Base-by-base conservation (phyloP, 2,888 invertebrate genomes). In the Heliconius cydno region DNA sequence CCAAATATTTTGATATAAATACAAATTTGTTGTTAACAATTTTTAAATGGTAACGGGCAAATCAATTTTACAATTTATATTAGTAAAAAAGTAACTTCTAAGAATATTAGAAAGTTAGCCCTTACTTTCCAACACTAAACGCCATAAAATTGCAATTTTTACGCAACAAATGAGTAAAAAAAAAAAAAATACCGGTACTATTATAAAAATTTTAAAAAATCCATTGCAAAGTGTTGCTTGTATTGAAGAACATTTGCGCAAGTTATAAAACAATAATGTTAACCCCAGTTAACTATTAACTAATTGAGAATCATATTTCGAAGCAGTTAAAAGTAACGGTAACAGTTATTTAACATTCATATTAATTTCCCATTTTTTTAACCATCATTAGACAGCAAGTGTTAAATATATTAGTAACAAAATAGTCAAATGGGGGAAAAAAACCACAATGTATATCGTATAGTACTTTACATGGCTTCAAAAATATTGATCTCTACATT, bases 221-320 rank as follows among this genome's bases (percentile, higher is more conserved):
- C 71, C 66, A 28, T 34, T 70, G 70, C 70, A 65, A 75, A 76
- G 60, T 73, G 66, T 75, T 74, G 81, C 79, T 46, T 57, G 28
- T 9, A 66, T 79, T 65, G 12, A 76, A 71, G 52, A 77, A 76
- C 79, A 79, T 81, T 81, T 81, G 78, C 80, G 78, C 81, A 81
- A 75, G 41, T 57, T 65, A 81, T 68, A 76, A 79, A 79, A 30
- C 66, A 78, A 81, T 76, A 77, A 77, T 77, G 65, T 74, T 74
- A 77, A 65, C 75, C 75, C 46, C 66, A 66, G 57, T 76, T 46
- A 80, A 66, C 60, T 71, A 75, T 74, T 77, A 52, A 74, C 74
- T 79, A 81, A 79, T 79, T 60, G 68, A 65, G 41, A 75, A 60
- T 60, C 60, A 72, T n/a, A 72, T 81, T 73, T 65, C 15, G 63